Percentiles rank a stretch among this genome's conserved stretches.
Evolutionary conservation across 2,113 vertebrate species (phyloP).

Genomic region (Anolis sagrei): DNA sequence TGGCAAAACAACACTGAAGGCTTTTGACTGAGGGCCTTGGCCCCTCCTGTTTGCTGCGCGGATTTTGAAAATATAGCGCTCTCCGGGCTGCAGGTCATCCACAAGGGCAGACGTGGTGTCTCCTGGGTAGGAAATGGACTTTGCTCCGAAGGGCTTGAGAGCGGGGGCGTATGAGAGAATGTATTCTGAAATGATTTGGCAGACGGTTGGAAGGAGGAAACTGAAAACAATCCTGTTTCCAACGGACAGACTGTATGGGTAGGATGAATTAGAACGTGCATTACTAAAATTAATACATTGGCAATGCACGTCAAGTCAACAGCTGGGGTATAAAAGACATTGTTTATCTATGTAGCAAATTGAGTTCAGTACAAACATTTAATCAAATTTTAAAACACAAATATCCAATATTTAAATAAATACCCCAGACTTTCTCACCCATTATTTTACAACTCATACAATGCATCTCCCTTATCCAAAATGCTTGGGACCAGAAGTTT

Average conservation of each 20-base stretch:
- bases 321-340: constrained; percentile 62
- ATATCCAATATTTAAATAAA: background rate
- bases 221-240: constrained; percentile 78
- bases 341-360: background rate
- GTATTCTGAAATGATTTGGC: constrained; percentile 91
- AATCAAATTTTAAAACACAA: constrained; percentile 3
- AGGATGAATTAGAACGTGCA: constrained; percentile 77
- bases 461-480: background rate
- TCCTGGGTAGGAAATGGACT: constrained; percentile 88
- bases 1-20: constrained; percentile 89
- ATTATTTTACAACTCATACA: background rate
- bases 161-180: constrained; percentile 97
- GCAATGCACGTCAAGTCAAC: constrained; percentile 66
- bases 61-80: constrained; percentile 97
- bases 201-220: constrained; percentile 81
- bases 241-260: constrained; percentile 75
- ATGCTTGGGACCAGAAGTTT: too few relatives aligned
- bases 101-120: constrained; percentile 87
- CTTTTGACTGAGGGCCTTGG: constrained; percentile 93
- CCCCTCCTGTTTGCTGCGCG: constrained; percentile 93
- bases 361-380: background rate
- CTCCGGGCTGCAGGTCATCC: constrained; percentile 91
- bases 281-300: constrained; percentile 72
- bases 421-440: background rate
- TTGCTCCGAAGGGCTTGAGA: constrained; percentile 96